Percentiles rank a stretch among this genome's conserved stretches.
Conservation (phyloP, 2,113 vertebrate genomes). For the Sander vitreus region DNA sequence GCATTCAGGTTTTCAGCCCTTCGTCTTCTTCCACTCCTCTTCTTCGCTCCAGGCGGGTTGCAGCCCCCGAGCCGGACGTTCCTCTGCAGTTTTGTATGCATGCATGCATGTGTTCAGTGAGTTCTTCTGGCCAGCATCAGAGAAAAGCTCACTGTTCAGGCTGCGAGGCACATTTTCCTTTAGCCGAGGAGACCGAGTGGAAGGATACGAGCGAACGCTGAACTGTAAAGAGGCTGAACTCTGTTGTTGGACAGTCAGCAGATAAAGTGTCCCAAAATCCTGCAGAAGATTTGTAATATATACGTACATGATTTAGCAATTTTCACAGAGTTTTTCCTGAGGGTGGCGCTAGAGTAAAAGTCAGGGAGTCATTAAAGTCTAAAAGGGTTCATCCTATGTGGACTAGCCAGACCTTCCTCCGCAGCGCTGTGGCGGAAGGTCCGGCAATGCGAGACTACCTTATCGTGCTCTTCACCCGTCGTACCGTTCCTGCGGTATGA, state of each 20-base stretch:
- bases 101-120: constrained; percentile 49
- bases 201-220: not conserved
- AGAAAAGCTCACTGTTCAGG: constrained; percentile 20
- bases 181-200: not conserved
- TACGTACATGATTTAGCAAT: too few relatives aligned
- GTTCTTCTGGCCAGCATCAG: constrained; percentile 27
- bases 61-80: constrained; percentile 2
- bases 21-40: constrained; percentile 21
- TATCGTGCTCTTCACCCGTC: too few relatives aligned
- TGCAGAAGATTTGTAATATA: too few relatives aligned
- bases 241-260: not conserved
- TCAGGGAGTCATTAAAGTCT: too few relatives aligned
- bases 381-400: too few relatives aligned
- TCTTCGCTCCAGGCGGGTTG: constrained; percentile 21
- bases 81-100: constrained; percentile 44
- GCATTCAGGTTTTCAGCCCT: constrained; percentile 18
- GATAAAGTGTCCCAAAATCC: too few relatives aligned
- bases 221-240: not conserved
- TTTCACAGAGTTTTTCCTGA: too few relatives aligned
- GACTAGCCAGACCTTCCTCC: too few relatives aligned
- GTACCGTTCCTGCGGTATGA: too few relatives aligned
- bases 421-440: too few relatives aligned
- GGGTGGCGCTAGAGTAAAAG: too few relatives aligned
- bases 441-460: too few relatives aligned
- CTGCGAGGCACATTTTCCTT: not conserved